Evolutionary conservation across 2,888 invertebrate species (phyloP).

Genomic region (Smittia sp.): DNA sequence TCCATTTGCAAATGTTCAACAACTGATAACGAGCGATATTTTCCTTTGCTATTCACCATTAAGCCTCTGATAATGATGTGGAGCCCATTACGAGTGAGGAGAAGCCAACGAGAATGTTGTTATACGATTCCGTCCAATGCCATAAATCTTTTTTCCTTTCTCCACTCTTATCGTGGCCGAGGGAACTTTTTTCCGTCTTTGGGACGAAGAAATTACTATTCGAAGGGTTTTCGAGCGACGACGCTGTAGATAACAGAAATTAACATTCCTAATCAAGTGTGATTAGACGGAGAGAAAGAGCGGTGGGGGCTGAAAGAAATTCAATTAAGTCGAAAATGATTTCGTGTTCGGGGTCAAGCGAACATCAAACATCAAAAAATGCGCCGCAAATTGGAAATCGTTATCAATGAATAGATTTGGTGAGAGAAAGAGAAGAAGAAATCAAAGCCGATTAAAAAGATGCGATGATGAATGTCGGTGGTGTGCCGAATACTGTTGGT

Average conservation of each 20-base stretch:
- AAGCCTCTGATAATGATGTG: background rate
- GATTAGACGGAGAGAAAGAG: background rate
- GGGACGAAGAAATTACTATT: background rate
- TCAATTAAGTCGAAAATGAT: conserved; percentile 12
- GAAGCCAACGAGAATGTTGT: conserved; percentile 4
- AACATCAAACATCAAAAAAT: conserved; percentile 5
- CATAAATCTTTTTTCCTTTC: conserved; percentile 8
- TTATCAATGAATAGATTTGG: background rate
- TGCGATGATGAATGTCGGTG: background rate
- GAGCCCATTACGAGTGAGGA: background rate
- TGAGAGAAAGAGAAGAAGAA: background rate
- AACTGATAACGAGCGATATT: conserved; percentile 8
- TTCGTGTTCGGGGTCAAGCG: background rate
- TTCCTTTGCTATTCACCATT: background rate
- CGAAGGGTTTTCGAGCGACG: background rate
- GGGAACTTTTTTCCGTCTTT: background rate
- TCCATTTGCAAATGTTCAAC: background rate
- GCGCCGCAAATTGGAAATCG: conserved; percentile 12
- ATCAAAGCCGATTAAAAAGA: conserved; percentile 1
- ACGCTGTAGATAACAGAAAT: background rate
- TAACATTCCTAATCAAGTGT: conserved; percentile 7
- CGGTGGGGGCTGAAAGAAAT: background rate
- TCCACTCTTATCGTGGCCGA: background rate
- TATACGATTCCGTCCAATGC: conserved; percentile 4
- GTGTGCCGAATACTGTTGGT: background rate